Conservation (phyloP, 2,888 invertebrate genomes). For the Scaptomyza flava region DNA sequence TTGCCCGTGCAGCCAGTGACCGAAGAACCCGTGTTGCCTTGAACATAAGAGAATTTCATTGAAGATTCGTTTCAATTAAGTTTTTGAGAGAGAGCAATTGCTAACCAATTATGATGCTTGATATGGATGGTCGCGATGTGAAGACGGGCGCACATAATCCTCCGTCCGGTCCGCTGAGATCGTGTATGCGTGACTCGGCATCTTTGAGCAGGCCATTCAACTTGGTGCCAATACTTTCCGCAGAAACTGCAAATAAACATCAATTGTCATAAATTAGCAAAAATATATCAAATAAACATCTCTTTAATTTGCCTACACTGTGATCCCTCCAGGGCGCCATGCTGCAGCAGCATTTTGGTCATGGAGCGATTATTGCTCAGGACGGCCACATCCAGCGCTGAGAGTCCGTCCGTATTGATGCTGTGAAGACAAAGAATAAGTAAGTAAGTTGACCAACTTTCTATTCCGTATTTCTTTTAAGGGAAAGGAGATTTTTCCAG, state of each 20-base stretch:
- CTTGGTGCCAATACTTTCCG: constrained; percentile 90
- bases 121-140: constrained; percentile 85
- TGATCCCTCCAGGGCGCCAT: constrained; percentile 93
- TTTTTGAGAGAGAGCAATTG: constrained; percentile 2
- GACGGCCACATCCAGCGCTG: constrained; percentile 96
- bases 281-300: background rate
- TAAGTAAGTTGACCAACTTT: no score
- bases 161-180: constrained; percentile 87
- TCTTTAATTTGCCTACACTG: constrained; percentile 86
- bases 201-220: constrained; percentile 91
- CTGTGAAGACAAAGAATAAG: constrained; percentile 85
- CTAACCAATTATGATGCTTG: constrained; percentile 86
- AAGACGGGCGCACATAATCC: constrained; percentile 84
- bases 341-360: constrained; percentile 94
- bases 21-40: constrained; percentile 84
- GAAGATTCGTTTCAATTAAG: background rate
- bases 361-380: constrained; percentile 94
- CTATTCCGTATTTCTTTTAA: no score
- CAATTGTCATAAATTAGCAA: constrained; percentile 4
- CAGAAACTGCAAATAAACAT: constrained; percentile 63
- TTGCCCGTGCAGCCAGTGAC: constrained; percentile 90
- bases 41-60: constrained; percentile 1
- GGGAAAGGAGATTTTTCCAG: no score
- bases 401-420: constrained; percentile 94
- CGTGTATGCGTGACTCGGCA: constrained; percentile 93